These are phyloP conservation scores for Luffia ferchaultella DNA, from an alignment of 2,888 invertebrate genomes.

Conservation along the genomic window DNA sequence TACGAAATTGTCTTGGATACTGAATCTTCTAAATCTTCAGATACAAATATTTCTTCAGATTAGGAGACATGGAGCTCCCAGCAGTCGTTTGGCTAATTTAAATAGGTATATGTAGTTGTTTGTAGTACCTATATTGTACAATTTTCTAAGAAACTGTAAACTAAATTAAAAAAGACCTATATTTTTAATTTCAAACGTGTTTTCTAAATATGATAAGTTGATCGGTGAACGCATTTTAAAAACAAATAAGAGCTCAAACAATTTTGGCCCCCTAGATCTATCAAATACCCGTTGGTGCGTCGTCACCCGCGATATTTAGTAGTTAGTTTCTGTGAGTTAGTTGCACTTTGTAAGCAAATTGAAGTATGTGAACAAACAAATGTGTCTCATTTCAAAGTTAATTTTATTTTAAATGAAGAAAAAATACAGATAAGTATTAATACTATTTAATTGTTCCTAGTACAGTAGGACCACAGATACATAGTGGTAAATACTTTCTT, in stretches of 20 bases:
- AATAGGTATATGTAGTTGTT: too few species aligned
- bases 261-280: background rate
- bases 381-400: too few species aligned
- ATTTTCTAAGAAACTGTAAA: background rate
- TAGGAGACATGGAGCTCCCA: background rate
- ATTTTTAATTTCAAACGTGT: background rate
- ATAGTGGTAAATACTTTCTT: too few species aligned
- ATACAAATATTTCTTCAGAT: background rate
- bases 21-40: background rate
- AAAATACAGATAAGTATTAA: too few species aligned
- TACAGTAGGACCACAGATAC: too few species aligned
- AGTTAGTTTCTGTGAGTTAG: too few species aligned
- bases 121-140: background rate
- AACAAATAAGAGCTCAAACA: background rate
- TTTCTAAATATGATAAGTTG: background rate
- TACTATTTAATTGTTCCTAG: too few species aligned
- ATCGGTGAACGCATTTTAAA: background rate
- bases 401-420: too few species aligned
- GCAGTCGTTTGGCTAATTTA: too few species aligned
- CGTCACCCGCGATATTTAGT: too few species aligned
- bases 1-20: background rate
- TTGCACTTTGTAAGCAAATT: too few species aligned
- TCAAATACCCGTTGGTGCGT: background rate
- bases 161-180: background rate
- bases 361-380: too few species aligned